Base-by-base conservation (phyloP, 2,113 vertebrate genomes). In the Pedetes capensis region DNA sequence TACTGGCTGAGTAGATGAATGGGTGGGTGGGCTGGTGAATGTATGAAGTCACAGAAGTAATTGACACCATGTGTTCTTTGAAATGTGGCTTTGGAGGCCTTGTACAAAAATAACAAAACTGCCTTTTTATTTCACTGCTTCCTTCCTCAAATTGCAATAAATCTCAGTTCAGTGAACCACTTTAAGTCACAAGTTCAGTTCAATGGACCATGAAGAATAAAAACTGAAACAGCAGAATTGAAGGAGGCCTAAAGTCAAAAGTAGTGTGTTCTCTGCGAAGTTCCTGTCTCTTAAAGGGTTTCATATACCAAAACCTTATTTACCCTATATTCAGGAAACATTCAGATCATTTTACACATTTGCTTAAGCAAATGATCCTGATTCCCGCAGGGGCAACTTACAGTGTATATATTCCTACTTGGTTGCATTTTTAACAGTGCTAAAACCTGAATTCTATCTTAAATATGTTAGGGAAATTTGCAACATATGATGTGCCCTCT, bases 141-240 rank as follows among this genome's bases (percentile, higher is more conserved):
- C 42, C 37, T 74, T 91, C 42, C 49, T 92, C 44, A 94, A 93
- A 93, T 90, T 81, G 49, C 83, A 95, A 96, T 91, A 96, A 96
- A 95, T 94, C 34, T 91, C 61, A 96, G 49, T 63, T 96, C 47
- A 90, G 49, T 61, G 49, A 96, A 90, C 76, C 51, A 66, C 85
- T 90, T 90, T 51, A 87, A 97, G 89, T 95, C 93, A 95, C 87
- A 96, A 92, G 91, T 96, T 97, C 96, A 93, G 95, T 87, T 95
- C 96, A 97, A 75, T 29, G 91, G 91, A 96, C 94, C 95, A 93
- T 91, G 42, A 97, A 93, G 53, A 97, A 96, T 95, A 75, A 97
- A 98, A 96, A 82, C 75, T 94, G 91, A 97, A 98, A 95, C 79
- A 97, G 97, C 79, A 95, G 88, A 97, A 95, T 59, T 96, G 81